These are phyloP conservation scores for Nomada goodeniana DNA, from an alignment of 2,888 invertebrate genomes.

Conservation along the genomic window DNA sequence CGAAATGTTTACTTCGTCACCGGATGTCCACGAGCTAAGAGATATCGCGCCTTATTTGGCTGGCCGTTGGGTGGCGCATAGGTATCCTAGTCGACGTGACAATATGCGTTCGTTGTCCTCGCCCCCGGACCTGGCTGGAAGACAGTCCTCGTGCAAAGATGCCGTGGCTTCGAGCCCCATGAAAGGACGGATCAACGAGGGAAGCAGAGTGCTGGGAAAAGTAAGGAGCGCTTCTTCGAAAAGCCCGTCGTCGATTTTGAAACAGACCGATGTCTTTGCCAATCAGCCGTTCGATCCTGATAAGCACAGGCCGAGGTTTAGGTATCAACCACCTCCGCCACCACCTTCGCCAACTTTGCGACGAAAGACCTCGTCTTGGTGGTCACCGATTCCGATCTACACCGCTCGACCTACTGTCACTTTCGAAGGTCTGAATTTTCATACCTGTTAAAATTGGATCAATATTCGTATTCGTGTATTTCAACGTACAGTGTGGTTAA, in stretches of 20 bases:
- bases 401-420: constrained; percentile 88
- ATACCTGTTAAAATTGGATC: constrained; percentile 4
- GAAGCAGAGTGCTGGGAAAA: constrained; percentile 13
- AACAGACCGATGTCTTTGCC: constrained; percentile 85
- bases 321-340: constrained; percentile 90
- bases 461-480: not conserved
- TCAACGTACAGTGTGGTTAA: too few relatives aligned
- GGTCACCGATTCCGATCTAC: constrained; percentile 86
- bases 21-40: constrained; percentile 90
- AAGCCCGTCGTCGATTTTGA: constrained; percentile 79
- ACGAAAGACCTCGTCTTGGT: constrained; percentile 85
- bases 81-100: constrained; percentile 89
- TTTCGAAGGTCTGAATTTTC: constrained; percentile 88
- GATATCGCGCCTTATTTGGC: constrained; percentile 92
- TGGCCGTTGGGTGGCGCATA: constrained; percentile 93
- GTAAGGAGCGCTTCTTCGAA: not conserved
- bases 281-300: constrained; percentile 91
- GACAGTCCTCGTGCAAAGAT: constrained; percentile 1
- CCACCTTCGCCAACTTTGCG: constrained; percentile 85
- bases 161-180: not conserved
- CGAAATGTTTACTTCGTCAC: constrained; percentile 92
- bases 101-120: constrained; percentile 88
- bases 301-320: constrained; percentile 90
- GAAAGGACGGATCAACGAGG: not conserved
- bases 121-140: constrained; percentile 79